phyloP scores from a whole-genome alignment of 2,113 vertebrate species.

The Periophthalmodon schlosseri region DNA sequence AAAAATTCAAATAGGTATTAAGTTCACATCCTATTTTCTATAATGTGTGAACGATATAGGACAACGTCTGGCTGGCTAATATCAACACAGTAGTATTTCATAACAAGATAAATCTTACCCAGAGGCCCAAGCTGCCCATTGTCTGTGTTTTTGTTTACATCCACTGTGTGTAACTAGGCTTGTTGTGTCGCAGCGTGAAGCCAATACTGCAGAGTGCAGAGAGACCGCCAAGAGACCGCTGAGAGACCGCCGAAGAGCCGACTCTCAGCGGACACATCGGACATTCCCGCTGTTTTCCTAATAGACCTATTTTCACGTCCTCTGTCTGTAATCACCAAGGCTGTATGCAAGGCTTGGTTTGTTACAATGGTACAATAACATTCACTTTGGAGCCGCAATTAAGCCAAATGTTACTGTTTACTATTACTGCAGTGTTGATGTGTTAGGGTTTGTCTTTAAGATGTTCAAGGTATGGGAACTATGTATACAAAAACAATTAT shows the following conservation, averaged over 20 bases:
- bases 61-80: background rate
- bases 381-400: constrained; percentile 37
- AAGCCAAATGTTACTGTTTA: constrained; percentile 7
- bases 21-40: background rate
- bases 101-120: background rate
- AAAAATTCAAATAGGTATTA: background rate
- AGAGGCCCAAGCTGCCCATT: constrained; percentile 13
- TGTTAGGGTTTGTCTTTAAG: background rate
- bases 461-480: background rate
- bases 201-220: constrained; percentile 41
- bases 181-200: constrained; percentile 43
- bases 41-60: background rate
- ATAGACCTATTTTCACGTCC: constrained; percentile 46
- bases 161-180: constrained; percentile 3
- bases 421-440: background rate
- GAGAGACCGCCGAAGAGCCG: background rate
- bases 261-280: constrained; percentile 22
- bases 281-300: constrained; percentile 55
- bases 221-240: background rate
- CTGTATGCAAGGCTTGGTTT: constrained; percentile 49
- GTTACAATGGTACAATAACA: constrained; percentile 16
- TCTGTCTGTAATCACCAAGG: constrained; percentile 46
- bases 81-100: background rate
- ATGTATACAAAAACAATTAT: background rate
- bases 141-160: constrained; percentile 63